Percentiles rank a stretch among this genome's conserved stretches.
These are phyloP conservation scores for Microtus agrestis DNA, from an alignment of 2,797 vertebrate genomes.

Conservation along the genomic window DNA sequence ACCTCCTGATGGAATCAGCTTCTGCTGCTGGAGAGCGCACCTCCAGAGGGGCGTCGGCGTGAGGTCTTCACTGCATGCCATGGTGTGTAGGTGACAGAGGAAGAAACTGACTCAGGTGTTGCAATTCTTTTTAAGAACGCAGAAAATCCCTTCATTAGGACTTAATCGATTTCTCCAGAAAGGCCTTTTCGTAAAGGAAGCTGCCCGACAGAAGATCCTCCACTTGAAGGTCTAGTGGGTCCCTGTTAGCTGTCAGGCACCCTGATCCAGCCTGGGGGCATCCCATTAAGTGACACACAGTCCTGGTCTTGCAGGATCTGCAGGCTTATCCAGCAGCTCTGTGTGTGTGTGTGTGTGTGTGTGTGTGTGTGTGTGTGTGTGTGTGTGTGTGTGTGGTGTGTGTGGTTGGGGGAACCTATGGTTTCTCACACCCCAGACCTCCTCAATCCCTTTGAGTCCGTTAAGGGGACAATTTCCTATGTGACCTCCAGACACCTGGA, in stretches of 20 bases:
- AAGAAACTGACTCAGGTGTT: slow-evolving; percentile 47
- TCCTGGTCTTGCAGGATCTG: background rate
- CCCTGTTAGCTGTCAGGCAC: background rate
- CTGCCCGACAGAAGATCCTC: background rate
- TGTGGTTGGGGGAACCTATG: background rate
- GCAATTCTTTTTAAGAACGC: slow-evolving; percentile 45
- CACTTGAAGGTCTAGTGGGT: slow-evolving; percentile 6
- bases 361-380: background rate
- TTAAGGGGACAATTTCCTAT: background rate
- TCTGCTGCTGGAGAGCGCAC: slow-evolving; percentile 78
- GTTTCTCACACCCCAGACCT: background rate
- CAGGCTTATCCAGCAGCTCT: background rate
- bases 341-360: background rate
- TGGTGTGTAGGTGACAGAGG: background rate
- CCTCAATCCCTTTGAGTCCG: background rate
- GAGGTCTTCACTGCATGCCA: background rate
- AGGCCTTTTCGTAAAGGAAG: slow-evolving; percentile 20
- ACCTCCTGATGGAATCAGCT: slow-evolving; percentile 81
- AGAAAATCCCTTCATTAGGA: slow-evolving; percentile 56
- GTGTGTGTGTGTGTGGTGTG: background rate
- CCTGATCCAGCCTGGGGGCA: background rate
- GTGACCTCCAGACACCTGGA: background rate
- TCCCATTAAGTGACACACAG: background rate
- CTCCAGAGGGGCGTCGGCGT: slow-evolving; percentile 73
- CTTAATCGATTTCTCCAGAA: slow-evolving; percentile 61